phyloP scores from a whole-genome alignment of 2,113 vertebrate species.

The Platichthys stellatus region DNA sequence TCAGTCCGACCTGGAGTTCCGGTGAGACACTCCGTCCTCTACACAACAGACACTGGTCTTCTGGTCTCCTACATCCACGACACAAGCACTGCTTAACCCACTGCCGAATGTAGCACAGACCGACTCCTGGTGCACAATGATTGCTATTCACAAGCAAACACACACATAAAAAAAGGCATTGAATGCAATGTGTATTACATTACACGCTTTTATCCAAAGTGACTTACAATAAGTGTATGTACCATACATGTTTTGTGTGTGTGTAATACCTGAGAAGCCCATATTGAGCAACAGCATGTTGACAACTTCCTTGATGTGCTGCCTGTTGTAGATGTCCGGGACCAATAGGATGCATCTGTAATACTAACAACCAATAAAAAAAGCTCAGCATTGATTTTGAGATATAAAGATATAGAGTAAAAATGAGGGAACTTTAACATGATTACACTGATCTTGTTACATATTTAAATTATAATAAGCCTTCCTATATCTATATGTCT shows the following conservation, averaged over 20 bases:
- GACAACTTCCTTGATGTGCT: conserved; percentile 94
- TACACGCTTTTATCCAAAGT: too few species aligned
- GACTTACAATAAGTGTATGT: too few species aligned
- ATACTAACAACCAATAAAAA: conserved; percentile 84
- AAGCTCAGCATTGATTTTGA: background rate
- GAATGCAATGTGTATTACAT: too few species aligned
- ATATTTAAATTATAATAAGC: background rate
- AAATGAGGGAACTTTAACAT: too few species aligned
- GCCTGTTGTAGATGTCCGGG: conserved; percentile 96
- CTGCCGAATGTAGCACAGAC: conserved; percentile 96
- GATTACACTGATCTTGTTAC: too few species aligned
- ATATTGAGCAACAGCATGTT: conserved; percentile 96
- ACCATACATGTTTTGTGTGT: background rate
- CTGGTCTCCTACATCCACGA: conserved; percentile 97
- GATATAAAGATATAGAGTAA: background rate
- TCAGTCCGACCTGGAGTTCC: conserved; percentile 89
- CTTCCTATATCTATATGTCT: too few species aligned
- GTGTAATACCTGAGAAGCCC: conserved; percentile 94
- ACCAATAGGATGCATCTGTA: conserved; percentile 97
- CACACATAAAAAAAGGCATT: background rate
- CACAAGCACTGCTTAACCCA: conserved; percentile 94
- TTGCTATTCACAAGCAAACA: conserved; percentile 79
- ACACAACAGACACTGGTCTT: conserved; percentile 98
- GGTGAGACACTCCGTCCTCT: conserved; percentile 96
- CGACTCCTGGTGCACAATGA: conserved; percentile 96